These are phyloP conservation scores for Dreissena polymorpha DNA, from an alignment of 1,140 invertebrate species.

Conservation along the genomic window DNA sequence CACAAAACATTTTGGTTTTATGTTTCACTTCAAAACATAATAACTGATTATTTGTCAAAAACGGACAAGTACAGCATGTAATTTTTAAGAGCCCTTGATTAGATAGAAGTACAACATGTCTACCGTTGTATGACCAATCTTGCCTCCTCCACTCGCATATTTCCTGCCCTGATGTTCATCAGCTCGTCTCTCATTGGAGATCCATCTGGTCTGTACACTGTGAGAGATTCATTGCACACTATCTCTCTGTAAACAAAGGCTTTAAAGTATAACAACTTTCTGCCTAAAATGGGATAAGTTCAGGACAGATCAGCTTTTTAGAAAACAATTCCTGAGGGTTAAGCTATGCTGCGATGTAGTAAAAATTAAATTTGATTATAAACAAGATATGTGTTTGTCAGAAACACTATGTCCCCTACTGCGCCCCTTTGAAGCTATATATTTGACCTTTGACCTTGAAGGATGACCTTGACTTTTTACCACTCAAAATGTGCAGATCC, in stretches of 20 bases:
- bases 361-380: background rate
- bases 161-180: constrained; percentile 51
- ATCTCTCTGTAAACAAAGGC: constrained; percentile 56
- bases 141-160: constrained; percentile 39
- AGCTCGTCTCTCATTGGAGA: constrained; percentile 47
- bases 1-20: too few relatives aligned
- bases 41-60: too few relatives aligned
- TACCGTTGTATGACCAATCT: constrained; percentile 57
- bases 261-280: background rate
- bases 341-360: background rate
- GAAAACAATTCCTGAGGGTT: background rate
- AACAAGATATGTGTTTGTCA: too few relatives aligned
- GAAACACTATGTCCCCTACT: too few relatives aligned
- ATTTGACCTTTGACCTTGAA: too few relatives aligned
- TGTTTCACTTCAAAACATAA: too few relatives aligned
- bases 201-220: constrained; percentile 57
- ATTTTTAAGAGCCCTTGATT: too few relatives aligned
- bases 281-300: background rate
- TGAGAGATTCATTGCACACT: constrained; percentile 42
- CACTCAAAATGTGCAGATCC: too few relatives aligned
- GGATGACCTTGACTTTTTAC: too few relatives aligned
- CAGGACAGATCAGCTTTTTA: background rate
- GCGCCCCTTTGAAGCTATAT: too few relatives aligned
- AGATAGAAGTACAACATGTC: too few relatives aligned
- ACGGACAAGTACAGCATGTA: too few relatives aligned